A percentile compares a stretch with the other conserved stretches of the same genome.
phyloP scores from a whole-genome alignment of 2,888 invertebrate species.

The Dyspetes luteomarginatus region DNA sequence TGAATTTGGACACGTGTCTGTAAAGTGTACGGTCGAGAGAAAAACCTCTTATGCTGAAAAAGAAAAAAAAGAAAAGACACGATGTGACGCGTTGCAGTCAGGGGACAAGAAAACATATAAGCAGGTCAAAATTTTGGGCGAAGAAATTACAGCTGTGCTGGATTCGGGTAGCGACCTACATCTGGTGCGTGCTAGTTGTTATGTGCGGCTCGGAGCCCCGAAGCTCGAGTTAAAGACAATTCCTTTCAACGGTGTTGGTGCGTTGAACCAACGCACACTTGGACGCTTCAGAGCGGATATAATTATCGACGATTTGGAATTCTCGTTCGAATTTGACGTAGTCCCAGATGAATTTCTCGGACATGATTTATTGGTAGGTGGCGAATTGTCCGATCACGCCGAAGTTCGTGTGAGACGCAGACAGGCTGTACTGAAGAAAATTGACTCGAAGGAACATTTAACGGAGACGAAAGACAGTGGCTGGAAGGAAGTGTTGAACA shows the following conservation, averaged over 20 bases:
- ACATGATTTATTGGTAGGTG: constrained; percentile 40
- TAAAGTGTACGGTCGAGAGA: constrained; percentile 40
- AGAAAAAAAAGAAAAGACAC: too few species aligned
- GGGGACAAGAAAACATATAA: constrained; percentile 50
- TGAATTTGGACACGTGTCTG: constrained; percentile 52
- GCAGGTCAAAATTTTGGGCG: constrained; percentile 22
- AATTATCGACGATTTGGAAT: constrained; percentile 23
- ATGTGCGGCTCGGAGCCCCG: constrained; percentile 46
- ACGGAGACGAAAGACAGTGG: background rate
- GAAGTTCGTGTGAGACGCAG: constrained; percentile 13
- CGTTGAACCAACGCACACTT: constrained; percentile 17
- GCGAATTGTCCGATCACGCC: constrained; percentile 46
- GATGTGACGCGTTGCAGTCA: constrained; percentile 20
- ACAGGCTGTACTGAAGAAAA: constrained; percentile 26
- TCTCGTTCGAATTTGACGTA: constrained; percentile 38
- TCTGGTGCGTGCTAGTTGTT: constrained; percentile 23
- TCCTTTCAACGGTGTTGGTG: constrained; percentile 39
- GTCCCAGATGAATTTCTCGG: constrained; percentile 41
- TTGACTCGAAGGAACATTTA: background rate
- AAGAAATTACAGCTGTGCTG: constrained; percentile 33
- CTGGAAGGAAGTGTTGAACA: constrained; percentile 2
- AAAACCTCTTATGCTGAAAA: background rate
- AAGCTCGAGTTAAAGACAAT: background rate
- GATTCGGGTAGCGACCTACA: constrained; percentile 55
- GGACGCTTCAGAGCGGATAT: constrained; percentile 37